These are phyloP conservation scores for Acrobeloides nanus DNA, from an alignment of 2,888 invertebrate genomes.

Conservation along the genomic window DNA sequence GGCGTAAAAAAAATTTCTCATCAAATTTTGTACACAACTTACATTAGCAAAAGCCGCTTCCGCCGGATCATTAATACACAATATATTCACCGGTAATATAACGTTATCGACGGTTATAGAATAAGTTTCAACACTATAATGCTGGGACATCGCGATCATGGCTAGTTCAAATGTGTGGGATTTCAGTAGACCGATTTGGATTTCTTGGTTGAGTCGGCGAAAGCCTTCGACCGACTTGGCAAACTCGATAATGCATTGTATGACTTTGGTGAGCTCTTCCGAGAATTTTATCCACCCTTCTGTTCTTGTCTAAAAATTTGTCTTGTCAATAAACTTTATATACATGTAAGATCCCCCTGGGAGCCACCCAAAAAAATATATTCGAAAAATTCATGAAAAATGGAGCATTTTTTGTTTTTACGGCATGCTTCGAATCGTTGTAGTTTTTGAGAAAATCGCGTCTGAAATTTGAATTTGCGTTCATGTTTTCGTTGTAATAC, in stretches of 20 bases:
- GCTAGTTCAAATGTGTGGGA: conserved; percentile 91
- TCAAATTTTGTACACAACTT: too few species aligned
- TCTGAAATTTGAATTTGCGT: too few species aligned
- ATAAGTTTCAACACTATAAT: conserved; percentile 16
- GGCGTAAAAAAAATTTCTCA: too few species aligned
- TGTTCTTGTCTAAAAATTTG: conserved; percentile 67
- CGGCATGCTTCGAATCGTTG: too few species aligned
- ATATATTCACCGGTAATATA: conserved; percentile 7
- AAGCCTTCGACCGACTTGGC: conserved; percentile 98
- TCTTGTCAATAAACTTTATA: too few species aligned
- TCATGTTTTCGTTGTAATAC: too few species aligned
- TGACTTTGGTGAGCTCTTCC: conserved; percentile 85
- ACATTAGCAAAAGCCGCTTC: conserved; percentile 19
- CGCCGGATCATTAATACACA: conserved; percentile 9
- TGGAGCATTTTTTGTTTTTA: too few species aligned
- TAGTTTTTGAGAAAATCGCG: too few species aligned
- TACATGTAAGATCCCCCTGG: too few species aligned
- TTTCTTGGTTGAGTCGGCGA: conserved; percentile 92
- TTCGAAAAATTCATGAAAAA: too few species aligned
- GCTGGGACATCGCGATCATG: conserved; percentile 76
- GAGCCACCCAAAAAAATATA: too few species aligned
- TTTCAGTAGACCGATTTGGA: conserved; percentile 93
- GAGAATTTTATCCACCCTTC: conserved; percentile 94
- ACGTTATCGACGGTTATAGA: conserved; percentile 20
- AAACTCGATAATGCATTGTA: conserved; percentile 98